Base-by-base conservation (phyloP, 2,113 vertebrate species). In the Chionomys nivalis region DNA sequence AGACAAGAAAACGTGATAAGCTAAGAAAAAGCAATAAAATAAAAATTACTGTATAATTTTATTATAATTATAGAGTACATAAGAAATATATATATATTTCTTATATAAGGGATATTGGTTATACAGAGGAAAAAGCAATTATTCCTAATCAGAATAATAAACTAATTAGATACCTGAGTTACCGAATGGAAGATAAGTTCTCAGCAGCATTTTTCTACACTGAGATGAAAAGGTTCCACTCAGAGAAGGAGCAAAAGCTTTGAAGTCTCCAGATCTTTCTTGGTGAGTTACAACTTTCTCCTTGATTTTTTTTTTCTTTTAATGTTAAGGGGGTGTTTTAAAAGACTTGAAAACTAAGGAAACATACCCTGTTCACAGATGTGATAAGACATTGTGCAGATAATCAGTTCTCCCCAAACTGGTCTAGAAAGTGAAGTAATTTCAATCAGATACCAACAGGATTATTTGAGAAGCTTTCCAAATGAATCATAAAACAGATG, bases 291-390 rank as follows among this genome's bases (percentile, higher is more conserved):
- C 10, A 87, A 90, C 1, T n/a, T 42, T 9, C 55, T 6, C 26
- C 47, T 55, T 55, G 16, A 42, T 49, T 49, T 49, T 49, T 49
- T 49, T 49, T 42, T 70, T 88, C 75, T 36, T 85, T 87, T 26
- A 58, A 82, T 39, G 44, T 55, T 77, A 89, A 82, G n/a, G 58
- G 52, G 83, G 72, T 73, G 55, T 75, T 77, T 73, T 90, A 33
- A 49, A 91, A 79, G 39, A 88, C 63, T 88, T 91, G 16, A 78
- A 88, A 88, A 94, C 72, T 70, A 76, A 87, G 52, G 10, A 63
- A 28, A 88, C 26, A 42, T 26, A 73, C 0, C 13, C 28, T 47
- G 16, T 91, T 82, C 1, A 11, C 36, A 87, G 61, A 72, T 90
- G 33, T 1, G 9, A 82, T 58, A 82, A 82, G 42, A 72, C 26